Conservation (phyloP, 2,113 vertebrate genomes). For the Rhea americana region DNA sequence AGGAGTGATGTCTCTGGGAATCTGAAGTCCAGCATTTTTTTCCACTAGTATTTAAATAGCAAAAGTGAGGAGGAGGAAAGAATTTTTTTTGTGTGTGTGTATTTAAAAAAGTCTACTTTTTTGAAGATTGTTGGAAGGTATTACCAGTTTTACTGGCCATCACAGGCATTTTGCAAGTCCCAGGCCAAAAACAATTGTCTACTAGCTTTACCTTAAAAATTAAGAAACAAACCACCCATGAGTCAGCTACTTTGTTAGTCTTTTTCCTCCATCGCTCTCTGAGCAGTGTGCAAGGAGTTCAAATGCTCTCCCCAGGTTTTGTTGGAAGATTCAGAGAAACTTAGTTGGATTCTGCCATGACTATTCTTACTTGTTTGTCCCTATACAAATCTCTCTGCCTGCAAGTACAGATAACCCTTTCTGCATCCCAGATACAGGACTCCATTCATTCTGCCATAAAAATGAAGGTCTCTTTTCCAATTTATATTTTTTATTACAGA, state of each 20-base stretch:
- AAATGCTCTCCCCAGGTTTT: not conserved
- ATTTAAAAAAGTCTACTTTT: not conserved
- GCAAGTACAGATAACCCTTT: no score
- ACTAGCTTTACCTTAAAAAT: not conserved
- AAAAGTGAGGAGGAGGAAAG: not conserved
- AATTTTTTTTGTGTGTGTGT: not conserved
- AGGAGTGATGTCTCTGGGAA: not conserved
- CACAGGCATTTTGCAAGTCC: not conserved
- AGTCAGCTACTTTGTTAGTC: not conserved
- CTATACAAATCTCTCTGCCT: no score
- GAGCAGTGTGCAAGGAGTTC: not conserved
- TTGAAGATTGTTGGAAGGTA: not conserved
- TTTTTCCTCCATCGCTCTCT: not conserved
- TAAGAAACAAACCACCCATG: not conserved
- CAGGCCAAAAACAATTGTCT: not conserved
- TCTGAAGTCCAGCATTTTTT: not conserved
- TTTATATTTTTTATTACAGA: not conserved
- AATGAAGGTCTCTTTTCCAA: not conserved
- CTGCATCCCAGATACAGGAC: not conserved
- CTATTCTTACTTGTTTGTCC: no score
- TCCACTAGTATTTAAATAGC: not conserved
- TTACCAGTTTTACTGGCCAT: not conserved
- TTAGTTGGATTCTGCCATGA: not conserved
- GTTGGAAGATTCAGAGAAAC: no score
- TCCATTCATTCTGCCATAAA: not conserved